Base-by-base conservation (phyloP, 1,140 invertebrate species). In the Drosophila mauritiana region DNA sequence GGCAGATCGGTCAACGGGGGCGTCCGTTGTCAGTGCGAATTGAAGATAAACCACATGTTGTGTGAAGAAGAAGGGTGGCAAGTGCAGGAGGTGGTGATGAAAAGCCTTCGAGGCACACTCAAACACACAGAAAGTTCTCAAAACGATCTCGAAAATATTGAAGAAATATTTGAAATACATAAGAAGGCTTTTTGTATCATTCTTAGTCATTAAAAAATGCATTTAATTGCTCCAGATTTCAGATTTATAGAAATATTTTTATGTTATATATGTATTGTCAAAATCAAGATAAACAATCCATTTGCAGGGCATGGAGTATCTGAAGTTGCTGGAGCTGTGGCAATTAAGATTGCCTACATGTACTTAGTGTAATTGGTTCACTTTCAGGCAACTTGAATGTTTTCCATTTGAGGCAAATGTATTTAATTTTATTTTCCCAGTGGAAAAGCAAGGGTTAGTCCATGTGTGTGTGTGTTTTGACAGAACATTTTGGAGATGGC, bases 401-500 rank as follows among this genome's bases (percentile, higher is more conserved):
- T 5, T 34, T 15, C 10, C 10, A 51, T 17, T 11, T 2, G n/a
- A 34, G 11, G 25, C 1, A 31, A 34, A 11, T 11, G 49, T 36
- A 52, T 36, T 52, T 36, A 17, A 52, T 52, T 34, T 42, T 36
- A 34, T 58, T 34, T 46, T 36, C 27, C 15, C 59, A 65, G 64
- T 68, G 49, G 13, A 22, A 12, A 15, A 10, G 10, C 4, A 17
- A 5, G 37, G 22, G 1, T 12, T 11, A 17, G 51, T 27, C 42
- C 51, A 20, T 53, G 36, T 62, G 52, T 57, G 74, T 53, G 36
- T 57, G 52, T 57, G 74, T 63, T 62, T 69, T 69, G 74, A 62
- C 63, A 77, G 63, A 54, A 55, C 73, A 77, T 77, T 77, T 77
- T 76, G 27, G 27, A 63, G 73, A 54, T 31, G 58, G 62, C 51